These are phyloP conservation scores for Drosophila sordidapex DNA, from an alignment of 2,888 invertebrate genomes.

Conservation along the genomic window DNA sequence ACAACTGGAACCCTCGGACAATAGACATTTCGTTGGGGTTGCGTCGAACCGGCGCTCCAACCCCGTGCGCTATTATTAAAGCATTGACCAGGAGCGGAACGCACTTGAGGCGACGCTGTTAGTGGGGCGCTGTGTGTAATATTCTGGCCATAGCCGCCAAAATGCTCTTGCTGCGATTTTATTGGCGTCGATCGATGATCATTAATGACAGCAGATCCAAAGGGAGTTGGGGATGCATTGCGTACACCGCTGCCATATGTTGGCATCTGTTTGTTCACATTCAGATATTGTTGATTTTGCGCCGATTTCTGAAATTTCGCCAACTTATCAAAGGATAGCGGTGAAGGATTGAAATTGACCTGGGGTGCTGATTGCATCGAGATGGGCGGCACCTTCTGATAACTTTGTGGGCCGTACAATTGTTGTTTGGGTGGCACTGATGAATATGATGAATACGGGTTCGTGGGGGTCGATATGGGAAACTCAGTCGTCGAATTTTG, in stretches of 20 bases:
- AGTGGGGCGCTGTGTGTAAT: neutral
- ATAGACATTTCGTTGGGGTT: slow-evolving; percentile 6
- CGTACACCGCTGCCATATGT: slow-evolving; percentile 47
- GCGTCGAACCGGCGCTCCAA: slow-evolving; percentile 86
- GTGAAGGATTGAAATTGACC: slow-evolving; percentile 82
- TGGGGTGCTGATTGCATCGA: slow-evolving; percentile 53
- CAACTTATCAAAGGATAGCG: slow-evolving; percentile 82
- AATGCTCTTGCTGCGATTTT: slow-evolving; percentile 17
- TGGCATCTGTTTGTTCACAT: slow-evolving; percentile 19
- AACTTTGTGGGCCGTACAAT: slow-evolving; percentile 60
- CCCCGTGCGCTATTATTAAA: slow-evolving; percentile 94
- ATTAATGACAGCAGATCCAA: slow-evolving; percentile 26
- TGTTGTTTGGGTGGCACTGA: slow-evolving; percentile 61
- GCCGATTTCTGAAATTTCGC: slow-evolving; percentile 79
- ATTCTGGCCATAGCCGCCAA: slow-evolving; percentile 17
- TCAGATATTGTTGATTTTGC: slow-evolving; percentile 27
- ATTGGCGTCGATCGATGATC: slow-evolving; percentile 28
- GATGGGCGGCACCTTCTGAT: slow-evolving; percentile 62
- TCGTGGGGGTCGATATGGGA: slow-evolving; percentile 23
- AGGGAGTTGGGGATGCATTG: slow-evolving; percentile 79
- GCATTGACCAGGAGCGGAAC: slow-evolving; percentile 85
- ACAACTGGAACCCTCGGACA: slow-evolving; percentile 16
- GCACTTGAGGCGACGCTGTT: slow-evolving; percentile 11
- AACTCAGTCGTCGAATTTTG: slow-evolving; percentile 22
- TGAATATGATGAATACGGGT: slow-evolving; percentile 20